A percentile compares a stretch with the other conserved stretches of the same genome.
These are phyloP conservation scores for Lates japonicus DNA, from an alignment of 2,797 vertebrate species.

Conservation along the genomic window DNA sequence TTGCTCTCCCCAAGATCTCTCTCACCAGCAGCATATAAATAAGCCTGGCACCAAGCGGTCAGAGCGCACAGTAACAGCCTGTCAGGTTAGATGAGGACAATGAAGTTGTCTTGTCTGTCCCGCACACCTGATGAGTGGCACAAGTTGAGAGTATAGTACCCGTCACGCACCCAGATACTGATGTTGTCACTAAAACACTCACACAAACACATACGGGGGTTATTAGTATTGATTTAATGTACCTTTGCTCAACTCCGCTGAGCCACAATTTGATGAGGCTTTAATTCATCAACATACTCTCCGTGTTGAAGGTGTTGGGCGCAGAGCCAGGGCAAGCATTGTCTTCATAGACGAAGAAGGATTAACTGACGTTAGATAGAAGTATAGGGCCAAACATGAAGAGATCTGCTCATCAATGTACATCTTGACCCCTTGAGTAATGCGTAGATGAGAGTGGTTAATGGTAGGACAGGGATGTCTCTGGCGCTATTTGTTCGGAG, in stretches of 20 bases:
- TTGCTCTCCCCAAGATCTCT: constrained; percentile 77
- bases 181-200: constrained; percentile 52
- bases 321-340: constrained; percentile 36
- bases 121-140: constrained; percentile 53
- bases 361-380: constrained; percentile 59
- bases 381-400: constrained; percentile 30
- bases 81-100: constrained; percentile 80
- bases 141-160: constrained; percentile 33
- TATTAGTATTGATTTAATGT: constrained; percentile 81
- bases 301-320: constrained; percentile 47
- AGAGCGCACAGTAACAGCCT: constrained; percentile 71
- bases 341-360: constrained; percentile 51
- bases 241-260: constrained; percentile 60
- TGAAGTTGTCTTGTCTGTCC: constrained; percentile 70
- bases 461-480: constrained; percentile 17
- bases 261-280: constrained; percentile 74
- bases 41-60: constrained; percentile 72
- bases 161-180: constrained; percentile 30
- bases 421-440: constrained; percentile 38
- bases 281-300: constrained; percentile 74
- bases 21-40: constrained; percentile 82
- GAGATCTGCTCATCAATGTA: constrained; percentile 45
- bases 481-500: constrained; percentile 39
- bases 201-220: constrained; percentile 51
- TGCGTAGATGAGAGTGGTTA: constrained; percentile 32